Evolutionary conservation across 1,140 invertebrate genomes (phyloP).

Genomic region (Drosophila erecta): DNA sequence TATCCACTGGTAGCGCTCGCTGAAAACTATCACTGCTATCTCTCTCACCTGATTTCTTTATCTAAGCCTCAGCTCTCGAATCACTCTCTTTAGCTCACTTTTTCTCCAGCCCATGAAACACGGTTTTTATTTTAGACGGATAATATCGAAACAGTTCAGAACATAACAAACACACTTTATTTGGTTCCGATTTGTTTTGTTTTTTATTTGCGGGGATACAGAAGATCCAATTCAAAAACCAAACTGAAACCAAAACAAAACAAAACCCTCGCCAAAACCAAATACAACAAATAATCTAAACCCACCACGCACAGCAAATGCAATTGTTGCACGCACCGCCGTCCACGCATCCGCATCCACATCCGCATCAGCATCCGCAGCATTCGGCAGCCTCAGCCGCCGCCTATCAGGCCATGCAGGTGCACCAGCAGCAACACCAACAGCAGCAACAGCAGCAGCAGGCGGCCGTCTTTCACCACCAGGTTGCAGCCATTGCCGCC

Average conservation of each 20-base stretch:
- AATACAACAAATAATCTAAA: slow-evolving; percentile 71
- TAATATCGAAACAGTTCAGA: not conserved
- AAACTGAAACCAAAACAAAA: slow-evolving; percentile 56
- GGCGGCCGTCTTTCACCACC: slow-evolving; percentile 53
- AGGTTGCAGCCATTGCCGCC: slow-evolving; percentile 55
- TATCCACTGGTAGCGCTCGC: slow-evolving; percentile 56
- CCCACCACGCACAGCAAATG: slow-evolving; percentile 84
- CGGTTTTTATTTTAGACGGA: slow-evolving; percentile 15
- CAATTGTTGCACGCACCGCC: slow-evolving; percentile 83
- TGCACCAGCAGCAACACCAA: slow-evolving; percentile 73
- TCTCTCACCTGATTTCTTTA: slow-evolving; percentile 9
- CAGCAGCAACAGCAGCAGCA: slow-evolving; percentile 56
- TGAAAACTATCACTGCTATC: slow-evolving; percentile 44
- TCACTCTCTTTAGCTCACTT: slow-evolving; percentile 28
- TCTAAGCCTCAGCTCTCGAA: slow-evolving; percentile 20
- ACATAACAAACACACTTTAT: slow-evolving; percentile 14
- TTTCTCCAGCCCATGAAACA: slow-evolving; percentile 13
- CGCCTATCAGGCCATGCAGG: slow-evolving; percentile 62
- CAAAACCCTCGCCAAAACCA: slow-evolving; percentile 57
- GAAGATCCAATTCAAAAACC: slow-evolving; percentile 41
- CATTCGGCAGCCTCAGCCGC: slow-evolving; percentile 58
- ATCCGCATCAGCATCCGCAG: slow-evolving; percentile 64
- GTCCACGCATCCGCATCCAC: slow-evolving; percentile 74
- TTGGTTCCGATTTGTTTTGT: slow-evolving; percentile 22
- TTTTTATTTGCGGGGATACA: slow-evolving; percentile 17